Evolutionary conservation across 2,113 vertebrate species (phyloP).

Genomic region (Cnemophilus loriae): DNA sequence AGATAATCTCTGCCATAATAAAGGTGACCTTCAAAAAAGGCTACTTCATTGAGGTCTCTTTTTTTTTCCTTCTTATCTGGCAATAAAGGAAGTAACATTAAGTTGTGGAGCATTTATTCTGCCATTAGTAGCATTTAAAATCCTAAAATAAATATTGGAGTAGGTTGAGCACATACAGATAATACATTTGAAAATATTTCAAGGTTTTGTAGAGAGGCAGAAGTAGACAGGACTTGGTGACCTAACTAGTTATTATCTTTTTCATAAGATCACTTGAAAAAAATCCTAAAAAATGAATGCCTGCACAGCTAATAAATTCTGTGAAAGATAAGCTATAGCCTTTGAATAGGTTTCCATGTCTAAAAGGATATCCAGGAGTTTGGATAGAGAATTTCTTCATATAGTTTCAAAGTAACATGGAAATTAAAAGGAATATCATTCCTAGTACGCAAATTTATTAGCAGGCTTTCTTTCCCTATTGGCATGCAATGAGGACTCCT

Average conservation of each 20-base stretch:
- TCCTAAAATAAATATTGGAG: background rate
- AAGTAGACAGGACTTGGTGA: background rate
- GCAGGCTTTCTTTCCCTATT: background rate
- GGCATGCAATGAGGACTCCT: background rate
- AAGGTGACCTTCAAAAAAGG: slow-evolving; percentile 54
- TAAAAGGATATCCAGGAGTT: background rate
- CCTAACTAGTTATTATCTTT: background rate
- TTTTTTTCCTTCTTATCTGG: background rate
- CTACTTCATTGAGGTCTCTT: slow-evolving; percentile 35
- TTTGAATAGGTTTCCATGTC: background rate
- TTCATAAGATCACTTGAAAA: background rate
- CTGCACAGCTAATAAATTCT: background rate
- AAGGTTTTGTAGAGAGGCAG: background rate
- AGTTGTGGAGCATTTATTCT: slow-evolving; percentile 39
- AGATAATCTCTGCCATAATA: slow-evolving; percentile 47
- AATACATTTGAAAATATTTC: background rate
- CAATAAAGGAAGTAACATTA: slow-evolving; percentile 35
- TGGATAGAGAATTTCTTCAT: background rate
- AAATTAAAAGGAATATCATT: background rate
- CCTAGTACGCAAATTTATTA: background rate
- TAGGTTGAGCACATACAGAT: background rate
- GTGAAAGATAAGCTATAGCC: background rate
- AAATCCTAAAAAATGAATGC: background rate
- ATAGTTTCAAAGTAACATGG: background rate
- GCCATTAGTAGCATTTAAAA: slow-evolving; percentile 34